Percentiles rank a stretch among this genome's conserved stretches.
Evolutionary conservation across 2,113 vertebrate species (phyloP).

Genomic region (Zapornia atra): DNA sequence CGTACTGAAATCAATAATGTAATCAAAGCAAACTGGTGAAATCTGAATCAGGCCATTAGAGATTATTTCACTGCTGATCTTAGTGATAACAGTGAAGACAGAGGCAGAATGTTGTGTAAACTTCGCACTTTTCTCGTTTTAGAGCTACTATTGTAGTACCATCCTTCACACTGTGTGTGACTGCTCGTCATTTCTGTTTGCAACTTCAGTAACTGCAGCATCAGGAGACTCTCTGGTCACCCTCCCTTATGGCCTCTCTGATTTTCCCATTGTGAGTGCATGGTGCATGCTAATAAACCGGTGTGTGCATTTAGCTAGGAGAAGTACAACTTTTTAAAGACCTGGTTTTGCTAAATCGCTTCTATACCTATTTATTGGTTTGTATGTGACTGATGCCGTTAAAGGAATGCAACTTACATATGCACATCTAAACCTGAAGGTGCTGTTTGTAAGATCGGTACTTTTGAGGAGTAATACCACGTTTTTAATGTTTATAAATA

Average conservation of each 20-base stretch:
- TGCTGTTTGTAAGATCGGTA: not conserved
- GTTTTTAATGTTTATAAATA: slow-evolving; percentile 19
- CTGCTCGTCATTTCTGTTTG: not conserved
- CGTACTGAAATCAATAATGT: not conserved
- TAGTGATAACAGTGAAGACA: not conserved
- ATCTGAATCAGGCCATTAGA: not conserved
- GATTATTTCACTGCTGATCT: not conserved
- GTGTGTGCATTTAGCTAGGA: not conserved
- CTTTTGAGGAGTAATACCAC: not conserved
- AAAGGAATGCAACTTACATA: not conserved
- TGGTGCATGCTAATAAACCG: not conserved
- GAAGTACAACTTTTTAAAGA: not conserved
- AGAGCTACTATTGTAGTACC: too few relatives aligned
- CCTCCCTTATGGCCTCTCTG: accelerated
- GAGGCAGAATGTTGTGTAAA: not conserved
- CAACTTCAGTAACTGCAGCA: not conserved
- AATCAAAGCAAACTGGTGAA: not conserved
- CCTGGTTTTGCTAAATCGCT: not conserved
- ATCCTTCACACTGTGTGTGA: not conserved
- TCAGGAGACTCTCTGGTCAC: not conserved
- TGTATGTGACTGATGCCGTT: not conserved
- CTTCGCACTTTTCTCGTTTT: not conserved
- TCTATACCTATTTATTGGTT: not conserved
- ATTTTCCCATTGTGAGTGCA: not conserved
- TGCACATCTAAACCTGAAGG: not conserved